phyloP scores from a whole-genome alignment of 1,140 invertebrate genomes.

The Apis florea region DNA sequence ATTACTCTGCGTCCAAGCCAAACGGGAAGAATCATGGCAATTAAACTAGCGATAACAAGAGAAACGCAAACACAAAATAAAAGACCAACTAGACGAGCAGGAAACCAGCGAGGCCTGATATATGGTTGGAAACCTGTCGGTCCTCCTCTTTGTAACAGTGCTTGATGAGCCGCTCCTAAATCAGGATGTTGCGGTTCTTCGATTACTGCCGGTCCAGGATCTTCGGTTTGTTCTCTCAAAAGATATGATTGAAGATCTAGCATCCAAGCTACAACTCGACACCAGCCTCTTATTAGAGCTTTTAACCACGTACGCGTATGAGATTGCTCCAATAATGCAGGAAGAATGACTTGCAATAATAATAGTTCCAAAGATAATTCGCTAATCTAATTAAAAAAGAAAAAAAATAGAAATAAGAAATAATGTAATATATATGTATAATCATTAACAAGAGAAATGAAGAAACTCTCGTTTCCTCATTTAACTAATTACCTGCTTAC shows the following conservation, averaged over 20 bases:
- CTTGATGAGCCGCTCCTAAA: constrained; percentile 91
- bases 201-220: constrained; percentile 75
- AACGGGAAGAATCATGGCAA: constrained; percentile 93
- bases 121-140: constrained; percentile 94
- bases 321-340: constrained; percentile 96
- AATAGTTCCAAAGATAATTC: constrained; percentile 97
- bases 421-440: background rate
- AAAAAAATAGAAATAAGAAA: background rate
- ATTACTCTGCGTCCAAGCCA: constrained; percentile 93
- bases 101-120: constrained; percentile 90
- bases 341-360: constrained; percentile 96
- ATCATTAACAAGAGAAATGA: background rate
- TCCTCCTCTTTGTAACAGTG: constrained; percentile 88
- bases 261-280: constrained; percentile 90
- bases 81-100: constrained; percentile 87
- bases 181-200: constrained; percentile 81
- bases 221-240: constrained; percentile 84
- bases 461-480: constrained; percentile 66
- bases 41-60: constrained; percentile 89
- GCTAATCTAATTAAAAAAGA: constrained; percentile 82
- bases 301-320: constrained; percentile 97
- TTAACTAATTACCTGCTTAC: constrained; percentile 76
- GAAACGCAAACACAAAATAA: constrained; percentile 92
- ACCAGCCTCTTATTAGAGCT: constrained; percentile 93
- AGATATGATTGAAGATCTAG: constrained; percentile 95